These are phyloP conservation scores for Cheilosia impressa DNA, from an alignment of 2,888 invertebrate species.

Conservation along the genomic window DNA sequence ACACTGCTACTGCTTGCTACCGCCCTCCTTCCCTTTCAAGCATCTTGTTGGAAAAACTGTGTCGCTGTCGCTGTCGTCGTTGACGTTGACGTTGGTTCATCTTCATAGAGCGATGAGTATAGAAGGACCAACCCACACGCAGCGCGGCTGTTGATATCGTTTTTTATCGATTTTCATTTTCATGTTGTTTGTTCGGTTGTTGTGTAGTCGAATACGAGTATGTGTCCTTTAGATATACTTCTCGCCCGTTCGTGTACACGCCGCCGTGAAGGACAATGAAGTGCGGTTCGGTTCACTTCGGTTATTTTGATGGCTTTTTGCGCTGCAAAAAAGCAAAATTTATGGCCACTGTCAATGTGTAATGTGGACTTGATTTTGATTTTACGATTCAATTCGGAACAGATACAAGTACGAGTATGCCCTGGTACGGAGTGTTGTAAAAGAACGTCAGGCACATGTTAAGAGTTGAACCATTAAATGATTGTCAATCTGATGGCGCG, in stretches of 20 bases:
- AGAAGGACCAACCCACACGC: background rate
- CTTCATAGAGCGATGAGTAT: background rate
- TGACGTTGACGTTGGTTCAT: too few species aligned
- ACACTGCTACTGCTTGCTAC: slow-evolving; percentile 11
- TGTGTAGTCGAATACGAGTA: slow-evolving; percentile 1
- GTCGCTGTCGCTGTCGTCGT: slow-evolving; percentile 28
- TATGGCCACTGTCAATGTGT: slow-evolving; percentile 63
- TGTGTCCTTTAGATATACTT: slow-evolving; percentile 25
- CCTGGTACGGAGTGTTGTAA: background rate
- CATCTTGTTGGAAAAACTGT: slow-evolving; percentile 41
- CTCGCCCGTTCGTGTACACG: slow-evolving; percentile 8
- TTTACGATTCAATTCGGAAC: slow-evolving; percentile 71
- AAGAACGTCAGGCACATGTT: slow-evolving; percentile 42
- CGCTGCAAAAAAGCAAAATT: slow-evolving; percentile 39
- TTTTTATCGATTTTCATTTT: slow-evolving; percentile 62
- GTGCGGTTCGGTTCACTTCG: slow-evolving; percentile 68
- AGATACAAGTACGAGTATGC: slow-evolving; percentile 2
- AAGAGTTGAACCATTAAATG: slow-evolving; percentile 60
- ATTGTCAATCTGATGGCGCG: slow-evolving; percentile 68
- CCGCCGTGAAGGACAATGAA: slow-evolving; percentile 57
- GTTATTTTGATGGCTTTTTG: slow-evolving; percentile 60
- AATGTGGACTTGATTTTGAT: slow-evolving; percentile 71
- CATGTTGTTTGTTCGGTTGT: slow-evolving; percentile 32
- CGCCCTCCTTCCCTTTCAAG: slow-evolving; percentile 28
- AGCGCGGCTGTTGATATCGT: slow-evolving; percentile 58